Evolutionary conservation across 2,797 vertebrate genomes (phyloP), one percentile per base, ranked within the genome.

Genomic region (Distichodus sexfasciatus): DNA sequence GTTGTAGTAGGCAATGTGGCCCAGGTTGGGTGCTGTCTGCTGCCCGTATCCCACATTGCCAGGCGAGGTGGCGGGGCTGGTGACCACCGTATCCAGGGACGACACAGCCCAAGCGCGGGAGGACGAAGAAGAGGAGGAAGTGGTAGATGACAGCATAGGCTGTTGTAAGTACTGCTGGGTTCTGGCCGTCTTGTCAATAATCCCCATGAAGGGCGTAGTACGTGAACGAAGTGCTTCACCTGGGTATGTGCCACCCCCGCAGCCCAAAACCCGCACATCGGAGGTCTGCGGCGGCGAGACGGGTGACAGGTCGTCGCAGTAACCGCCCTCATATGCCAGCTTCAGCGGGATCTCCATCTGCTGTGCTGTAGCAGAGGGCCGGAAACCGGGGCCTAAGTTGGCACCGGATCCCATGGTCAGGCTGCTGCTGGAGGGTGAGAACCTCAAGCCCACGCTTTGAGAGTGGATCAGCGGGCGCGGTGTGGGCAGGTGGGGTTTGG

Each of bases 1-100:
- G 90, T 98, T 99, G 92, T 97, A 95, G 91, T 95, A 97, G 83
- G 96, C 95, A 65, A 98, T 94, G 84, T 94, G 95, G 74, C 94
- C 94, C 72, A 92, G 92, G 31, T n/a, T n/a, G n/a, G 91, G 91
- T 77, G 92, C 85, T 83, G 17, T 23, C 0, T 81, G 80, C 44
- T 79, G 83, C 47, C 76, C 12, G 15, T 89, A 93, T 88, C 77
- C 91, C 66, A 88, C 87, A 63, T 92, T 94, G 77, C 92, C 91
- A 0, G 93, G 90, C 78, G 94, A 94, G 0, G 93, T 93, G 2
- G 75, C 73, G 10, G 95, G 95, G 14, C 94, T 94, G 43, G 85
- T 88, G 33, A 99, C 90, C 35, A 99, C 92, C 0, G 93, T 95
- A 84, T 99, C 97, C 83, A 99, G 94, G 0, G 96, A 99, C 0